A percentile compares a stretch with the other conserved stretches of the same genome.
Conservation (phyloP, 1,140 invertebrate species). For the Anastatus disparis region DNA sequence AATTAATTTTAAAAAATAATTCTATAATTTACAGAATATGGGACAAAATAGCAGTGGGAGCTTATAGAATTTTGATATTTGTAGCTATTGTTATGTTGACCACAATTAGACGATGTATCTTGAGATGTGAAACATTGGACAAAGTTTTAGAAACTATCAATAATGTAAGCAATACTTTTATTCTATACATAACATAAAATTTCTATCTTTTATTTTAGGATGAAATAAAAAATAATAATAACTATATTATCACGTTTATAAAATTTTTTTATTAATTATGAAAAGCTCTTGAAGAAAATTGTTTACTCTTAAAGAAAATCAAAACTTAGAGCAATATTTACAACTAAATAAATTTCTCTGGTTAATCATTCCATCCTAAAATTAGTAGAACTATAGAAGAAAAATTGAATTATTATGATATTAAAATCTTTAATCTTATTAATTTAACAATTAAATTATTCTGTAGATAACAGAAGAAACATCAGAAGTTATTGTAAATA, state of each 20-base stretch:
- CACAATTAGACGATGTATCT: constrained; percentile 73
- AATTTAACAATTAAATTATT: constrained; percentile 30
- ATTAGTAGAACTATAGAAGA: too few species aligned
- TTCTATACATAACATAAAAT: too few species aligned
- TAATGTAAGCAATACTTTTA: constrained; percentile 71
- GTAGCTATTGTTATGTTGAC: constrained; percentile 79
- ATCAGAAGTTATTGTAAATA: constrained; percentile 80
- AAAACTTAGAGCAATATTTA: too few species aligned
- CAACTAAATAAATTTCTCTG: too few species aligned
- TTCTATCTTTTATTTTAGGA: background rate
- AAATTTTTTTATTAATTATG: background rate
- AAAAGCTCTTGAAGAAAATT: too few species aligned
- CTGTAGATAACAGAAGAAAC: constrained; percentile 80
- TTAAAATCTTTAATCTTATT: too few species aligned
- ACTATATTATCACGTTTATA: too few species aligned
- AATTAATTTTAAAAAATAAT: background rate
- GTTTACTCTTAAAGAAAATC: too few species aligned
- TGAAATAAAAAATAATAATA: background rate
- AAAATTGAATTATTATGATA: too few species aligned
- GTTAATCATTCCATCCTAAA: too few species aligned
- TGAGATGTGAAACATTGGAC: constrained; percentile 71
- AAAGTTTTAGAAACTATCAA: constrained; percentile 73
- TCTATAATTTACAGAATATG: constrained; percentile 75
- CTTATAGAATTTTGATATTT: constrained; percentile 83
- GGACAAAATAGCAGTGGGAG: constrained; percentile 88